Base-by-base conservation (phyloP, 1,140 invertebrate species). In the Drosophila setifemur region DNA sequence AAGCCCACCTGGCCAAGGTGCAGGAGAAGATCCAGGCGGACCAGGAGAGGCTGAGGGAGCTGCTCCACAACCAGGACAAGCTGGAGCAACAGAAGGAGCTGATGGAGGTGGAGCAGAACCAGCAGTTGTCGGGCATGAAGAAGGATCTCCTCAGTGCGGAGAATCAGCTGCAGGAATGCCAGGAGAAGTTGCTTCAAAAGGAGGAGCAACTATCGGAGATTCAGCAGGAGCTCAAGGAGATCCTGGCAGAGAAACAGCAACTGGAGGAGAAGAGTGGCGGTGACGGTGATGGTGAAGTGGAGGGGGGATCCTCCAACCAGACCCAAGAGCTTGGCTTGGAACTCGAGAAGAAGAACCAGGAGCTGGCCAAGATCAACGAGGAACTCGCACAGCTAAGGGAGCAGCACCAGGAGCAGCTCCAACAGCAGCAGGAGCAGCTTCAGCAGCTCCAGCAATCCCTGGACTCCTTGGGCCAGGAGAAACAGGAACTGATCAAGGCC, bases 401-500 rank as follows among this genome's bases (percentile, higher is more conserved):
- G 37, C 39, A 53, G 4, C 11, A 49, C 7, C 19, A 48, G n/a
- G 18, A 39, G 5, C 43, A 52, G 21, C 28, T 70, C 1, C 69
- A 35, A 23, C 18, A 14, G 1, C 69, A 35, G 28, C 19, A 29
- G 2, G 11, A 37, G 45, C 21, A 45, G 25, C 43, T 91, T 55
- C 70, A 63, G 8, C 9, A 73, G 50, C 44, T 82, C 3, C 89
- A 89, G 73, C 67, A 77, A 5, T 77, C 75, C 43, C 49, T 83
- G 11, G 83, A 90, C 3, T 40, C 55, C 6, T 60, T 91, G 48
- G 89, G 90, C 50, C 66, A 73, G n/a, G 95, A 97, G 79, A 93
- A 95, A 76, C 93, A 33, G n/a, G 94, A 33, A 94, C 96, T 90
- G 91, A 94, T 96, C 19, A 93, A 93, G 45, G 91, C 95, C 4